These are phyloP conservation scores for Rhyacophila evoluta DNA, from an alignment of 2,888 invertebrate genomes.

Conservation along the genomic window DNA sequence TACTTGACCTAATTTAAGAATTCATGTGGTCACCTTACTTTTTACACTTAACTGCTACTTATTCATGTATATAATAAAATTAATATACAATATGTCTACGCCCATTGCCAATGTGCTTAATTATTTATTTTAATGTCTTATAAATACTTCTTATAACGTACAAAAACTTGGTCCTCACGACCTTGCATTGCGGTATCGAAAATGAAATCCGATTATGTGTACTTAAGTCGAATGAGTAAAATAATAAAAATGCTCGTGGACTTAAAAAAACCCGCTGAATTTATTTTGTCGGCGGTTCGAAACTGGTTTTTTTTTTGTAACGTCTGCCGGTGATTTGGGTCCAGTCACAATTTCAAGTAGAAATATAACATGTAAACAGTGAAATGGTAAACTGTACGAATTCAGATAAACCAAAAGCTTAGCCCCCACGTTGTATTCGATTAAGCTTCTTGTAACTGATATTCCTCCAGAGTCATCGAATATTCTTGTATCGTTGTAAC, in stretches of 20 bases:
- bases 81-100: not conserved
- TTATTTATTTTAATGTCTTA: not conserved
- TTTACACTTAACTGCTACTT: too few relatives aligned
- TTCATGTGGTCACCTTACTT: too few relatives aligned
- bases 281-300: not conserved
- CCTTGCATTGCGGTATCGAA: conserved; percentile 1
- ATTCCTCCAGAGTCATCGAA: too few relatives aligned
- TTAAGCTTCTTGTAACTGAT: too few relatives aligned
- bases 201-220: not conserved
- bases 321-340: not conserved
- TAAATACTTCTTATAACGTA: too few relatives aligned
- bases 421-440: too few relatives aligned
- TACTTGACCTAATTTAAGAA: too few relatives aligned
- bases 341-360: not conserved
- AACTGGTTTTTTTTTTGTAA: not conserved
- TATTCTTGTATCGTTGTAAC: too few relatives aligned
- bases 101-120: not conserved
- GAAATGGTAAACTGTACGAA: too few relatives aligned
- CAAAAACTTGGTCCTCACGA: not conserved
- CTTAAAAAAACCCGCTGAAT: not conserved
- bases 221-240: not conserved
- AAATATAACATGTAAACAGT: too few relatives aligned
- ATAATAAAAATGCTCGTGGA: not conserved
- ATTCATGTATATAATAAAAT: too few relatives aligned
- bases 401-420: too few relatives aligned